Evolutionary conservation across 1,140 invertebrate species (phyloP).

Genomic region (Leucophenga varia): DNA sequence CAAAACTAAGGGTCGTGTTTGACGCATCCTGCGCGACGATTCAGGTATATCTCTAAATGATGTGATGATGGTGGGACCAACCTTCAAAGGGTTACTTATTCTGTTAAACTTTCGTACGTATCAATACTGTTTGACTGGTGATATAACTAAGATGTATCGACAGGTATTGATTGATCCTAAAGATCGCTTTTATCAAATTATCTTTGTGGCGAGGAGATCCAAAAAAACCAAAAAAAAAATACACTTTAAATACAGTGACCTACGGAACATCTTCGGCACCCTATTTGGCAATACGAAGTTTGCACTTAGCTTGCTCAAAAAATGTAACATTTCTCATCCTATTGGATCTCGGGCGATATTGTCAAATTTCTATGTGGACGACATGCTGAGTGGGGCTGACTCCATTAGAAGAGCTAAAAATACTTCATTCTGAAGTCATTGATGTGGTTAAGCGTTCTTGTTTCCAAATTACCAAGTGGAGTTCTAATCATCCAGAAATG

Average conservation of each 20-base stretch:
- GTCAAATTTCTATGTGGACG: too few species aligned
- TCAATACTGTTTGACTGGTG: too few species aligned
- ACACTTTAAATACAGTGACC: constrained; percentile 29
- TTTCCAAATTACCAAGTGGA: constrained; percentile 1
- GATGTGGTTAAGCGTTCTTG: not conserved
- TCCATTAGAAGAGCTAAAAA: not conserved
- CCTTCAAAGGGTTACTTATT: constrained; percentile 23
- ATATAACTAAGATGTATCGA: constrained; percentile 40
- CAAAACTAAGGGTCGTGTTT: too few species aligned
- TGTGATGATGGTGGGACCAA: constrained; percentile 3
- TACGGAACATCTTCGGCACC: constrained; percentile 42
- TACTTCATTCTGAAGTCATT: not conserved
- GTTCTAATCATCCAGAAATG: constrained; percentile 1
- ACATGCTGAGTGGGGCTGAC: not conserved
- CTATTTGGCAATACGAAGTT: constrained; percentile 33
- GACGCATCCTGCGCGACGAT: constrained; percentile 1
- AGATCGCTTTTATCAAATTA: constrained; percentile 39
- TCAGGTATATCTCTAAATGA: constrained; percentile 19
- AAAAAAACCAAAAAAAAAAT: constrained; percentile 11
- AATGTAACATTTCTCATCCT: not conserved
- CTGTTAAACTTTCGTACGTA: constrained; percentile 52
- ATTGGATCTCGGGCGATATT: not conserved
- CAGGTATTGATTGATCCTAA: constrained; percentile 21
- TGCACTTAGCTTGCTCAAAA: constrained; percentile 1
- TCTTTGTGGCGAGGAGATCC: constrained; percentile 44